Conservation (phyloP, 2,888 invertebrate species). For the Spodoptera exigua region DNA sequence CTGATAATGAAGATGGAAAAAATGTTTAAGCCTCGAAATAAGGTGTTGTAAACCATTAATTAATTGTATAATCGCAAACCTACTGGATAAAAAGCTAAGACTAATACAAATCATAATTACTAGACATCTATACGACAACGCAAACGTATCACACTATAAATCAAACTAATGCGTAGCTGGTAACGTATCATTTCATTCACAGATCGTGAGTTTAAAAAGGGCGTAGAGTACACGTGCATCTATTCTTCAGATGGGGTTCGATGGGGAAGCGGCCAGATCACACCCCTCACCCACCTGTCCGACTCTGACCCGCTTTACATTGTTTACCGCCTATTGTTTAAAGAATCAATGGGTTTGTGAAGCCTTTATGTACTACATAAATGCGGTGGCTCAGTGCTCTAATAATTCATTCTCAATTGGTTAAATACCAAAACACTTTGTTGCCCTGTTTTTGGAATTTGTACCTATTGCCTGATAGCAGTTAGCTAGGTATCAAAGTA, state of each 20-base stretch:
- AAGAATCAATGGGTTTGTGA: slow-evolving; percentile 47
- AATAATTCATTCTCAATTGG: slow-evolving; percentile 16
- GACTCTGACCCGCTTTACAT: slow-evolving; percentile 60
- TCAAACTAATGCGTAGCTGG: slow-evolving; percentile 11
- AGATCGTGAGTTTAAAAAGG: slow-evolving; percentile 51
- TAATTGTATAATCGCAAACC: not conserved
- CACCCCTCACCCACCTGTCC: slow-evolving; percentile 60
- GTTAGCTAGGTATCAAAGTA: too few species aligned
- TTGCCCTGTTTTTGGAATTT: too few species aligned
- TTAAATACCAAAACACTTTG: not conserved
- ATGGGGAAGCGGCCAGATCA: slow-evolving; percentile 53
- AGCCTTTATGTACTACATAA: slow-evolving; percentile 39
- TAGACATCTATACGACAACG: not conserved
- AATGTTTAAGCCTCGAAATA: too few species aligned
- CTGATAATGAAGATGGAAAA: too few species aligned
- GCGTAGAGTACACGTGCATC: slow-evolving; percentile 55
- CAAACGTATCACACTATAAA: slow-evolving; percentile 13
- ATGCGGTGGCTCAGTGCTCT: slow-evolving; percentile 24
- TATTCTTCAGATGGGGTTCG: slow-evolving; percentile 43
- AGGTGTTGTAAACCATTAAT: not conserved
- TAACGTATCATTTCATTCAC: slow-evolving; percentile 52
- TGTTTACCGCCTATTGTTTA: slow-evolving; percentile 50
- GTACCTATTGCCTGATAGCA: too few species aligned
- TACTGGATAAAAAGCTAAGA: too few species aligned
- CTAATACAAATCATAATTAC: too few species aligned